phyloP scores from a whole-genome alignment of 2,113 vertebrate species.

The Rhinopithecus roxellana region DNA sequence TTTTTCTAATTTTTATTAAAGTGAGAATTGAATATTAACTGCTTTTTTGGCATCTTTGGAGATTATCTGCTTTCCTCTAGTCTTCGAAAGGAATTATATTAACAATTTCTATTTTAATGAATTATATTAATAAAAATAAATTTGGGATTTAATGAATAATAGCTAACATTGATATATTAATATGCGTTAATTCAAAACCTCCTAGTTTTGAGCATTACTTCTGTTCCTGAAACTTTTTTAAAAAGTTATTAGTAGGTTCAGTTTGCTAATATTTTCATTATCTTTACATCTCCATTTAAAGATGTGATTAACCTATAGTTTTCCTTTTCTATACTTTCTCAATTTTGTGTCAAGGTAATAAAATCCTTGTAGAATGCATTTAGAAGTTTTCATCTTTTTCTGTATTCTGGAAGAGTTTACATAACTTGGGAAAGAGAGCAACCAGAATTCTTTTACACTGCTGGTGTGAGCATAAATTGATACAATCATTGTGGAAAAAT shows the following conservation, averaged over 20 bases:
- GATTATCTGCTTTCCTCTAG: not conserved
- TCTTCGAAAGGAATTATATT: not conserved
- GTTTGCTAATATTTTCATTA: not conserved
- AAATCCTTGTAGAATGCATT: not conserved
- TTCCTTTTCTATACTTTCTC: not conserved
- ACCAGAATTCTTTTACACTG: not conserved
- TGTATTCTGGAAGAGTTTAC: not conserved
- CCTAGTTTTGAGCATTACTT: not conserved
- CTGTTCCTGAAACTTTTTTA: not conserved
- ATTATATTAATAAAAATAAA: not conserved
- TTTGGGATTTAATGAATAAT: not conserved
- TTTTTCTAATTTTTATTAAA: slow-evolving; percentile 3
- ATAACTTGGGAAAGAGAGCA: not conserved
- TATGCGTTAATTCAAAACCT: not conserved
- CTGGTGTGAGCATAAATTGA: not conserved
- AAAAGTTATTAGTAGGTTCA: not conserved
- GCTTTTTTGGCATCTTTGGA: not conserved
- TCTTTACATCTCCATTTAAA: slow-evolving; percentile 1
- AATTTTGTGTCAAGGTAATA: not conserved
- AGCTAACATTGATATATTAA: not conserved
- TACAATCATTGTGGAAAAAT: not conserved
- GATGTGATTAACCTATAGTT: not conserved
- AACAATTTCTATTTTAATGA: slow-evolving; percentile 16
- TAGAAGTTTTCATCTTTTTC: not conserved
- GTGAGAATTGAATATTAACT: not conserved